Percentiles rank a stretch among this genome's conserved stretches.
Evolutionary conservation across 1,140 invertebrate species (phyloP).

Genomic region (Brachionus asplanchnoidis): DNA sequence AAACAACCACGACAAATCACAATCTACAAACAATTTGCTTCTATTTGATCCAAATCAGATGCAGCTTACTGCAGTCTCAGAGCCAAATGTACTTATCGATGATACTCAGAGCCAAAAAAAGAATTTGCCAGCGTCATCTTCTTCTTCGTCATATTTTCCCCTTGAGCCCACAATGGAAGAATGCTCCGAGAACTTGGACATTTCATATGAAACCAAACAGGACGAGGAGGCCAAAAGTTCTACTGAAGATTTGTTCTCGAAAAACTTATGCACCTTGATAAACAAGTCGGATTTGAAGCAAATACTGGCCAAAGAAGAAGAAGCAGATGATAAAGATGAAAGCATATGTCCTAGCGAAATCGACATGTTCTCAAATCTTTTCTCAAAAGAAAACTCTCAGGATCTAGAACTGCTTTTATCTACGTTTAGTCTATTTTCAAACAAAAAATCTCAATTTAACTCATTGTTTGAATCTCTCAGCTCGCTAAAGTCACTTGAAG

Average conservation of each 20-base stretch:
- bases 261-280: background rate
- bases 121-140: background rate
- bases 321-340: background rate
- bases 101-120: background rate
- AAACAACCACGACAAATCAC: constrained; percentile 36
- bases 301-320: background rate
- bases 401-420: background rate
- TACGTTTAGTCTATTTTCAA: constrained; percentile 14
- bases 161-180: constrained; percentile 32
- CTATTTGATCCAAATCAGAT: background rate
- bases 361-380: constrained; percentile 22
- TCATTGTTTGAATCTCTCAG: background rate
- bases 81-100: background rate
- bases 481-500: background rate
- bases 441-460: constrained; percentile 23
- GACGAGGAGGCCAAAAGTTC: background rate
- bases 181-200: constrained; percentile 64
- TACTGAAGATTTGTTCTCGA: constrained; percentile 5
- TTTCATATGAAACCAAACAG: constrained; percentile 72
- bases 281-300: constrained; percentile 25
- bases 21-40: constrained; percentile 33
- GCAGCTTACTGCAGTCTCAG: constrained; percentile 22
- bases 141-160: constrained; percentile 43
- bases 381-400: constrained; percentile 22
- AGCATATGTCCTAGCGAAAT: background rate